A percentile compares a stretch with the other conserved stretches of the same genome.
Conservation (phyloP, 2,797 vertebrate species). For the Chaetodon trifasciatus region DNA sequence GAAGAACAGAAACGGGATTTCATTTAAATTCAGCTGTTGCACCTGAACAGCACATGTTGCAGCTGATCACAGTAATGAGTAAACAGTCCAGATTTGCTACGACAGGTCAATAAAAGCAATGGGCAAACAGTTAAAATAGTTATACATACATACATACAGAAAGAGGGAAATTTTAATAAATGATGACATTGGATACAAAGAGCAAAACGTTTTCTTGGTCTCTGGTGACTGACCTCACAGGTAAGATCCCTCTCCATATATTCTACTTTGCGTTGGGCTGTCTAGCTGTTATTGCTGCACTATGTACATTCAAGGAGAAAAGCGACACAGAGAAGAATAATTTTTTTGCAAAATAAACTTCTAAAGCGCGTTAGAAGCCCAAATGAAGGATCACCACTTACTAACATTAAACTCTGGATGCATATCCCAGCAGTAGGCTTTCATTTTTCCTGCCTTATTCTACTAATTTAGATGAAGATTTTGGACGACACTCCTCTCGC, state of each 20-base stretch:
- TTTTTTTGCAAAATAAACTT: conserved; percentile 27
- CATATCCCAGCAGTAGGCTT: background rate
- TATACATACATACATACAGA: too few relatives aligned
- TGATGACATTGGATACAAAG: too few relatives aligned
- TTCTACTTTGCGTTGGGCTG: conserved; percentile 20
- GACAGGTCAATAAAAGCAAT: too few relatives aligned
- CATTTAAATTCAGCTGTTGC: too few relatives aligned
- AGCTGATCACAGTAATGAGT: too few relatives aligned
- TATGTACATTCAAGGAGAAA: conserved; percentile 3
- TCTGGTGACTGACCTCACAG: too few relatives aligned
- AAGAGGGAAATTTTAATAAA: too few relatives aligned
- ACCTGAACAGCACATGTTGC: too few relatives aligned
- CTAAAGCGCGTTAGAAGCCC: background rate
- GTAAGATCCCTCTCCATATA: conserved; percentile 7
- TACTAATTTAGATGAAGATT: conserved; percentile 27
- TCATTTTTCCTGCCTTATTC: background rate
- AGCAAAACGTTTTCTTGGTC: too few relatives aligned
- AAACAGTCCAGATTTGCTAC: too few relatives aligned
- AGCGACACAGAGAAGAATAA: background rate
- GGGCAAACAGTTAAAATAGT: too few relatives aligned
- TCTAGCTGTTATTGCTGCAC: conserved; percentile 26
- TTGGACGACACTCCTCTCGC: background rate
- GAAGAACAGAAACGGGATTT: too few relatives aligned
- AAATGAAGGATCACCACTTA: background rate
- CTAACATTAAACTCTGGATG: background rate